Conservation (phyloP, 37 sponge, comb jelly and placozoan genomes). For the Dysidea cf. avara region DNA sequence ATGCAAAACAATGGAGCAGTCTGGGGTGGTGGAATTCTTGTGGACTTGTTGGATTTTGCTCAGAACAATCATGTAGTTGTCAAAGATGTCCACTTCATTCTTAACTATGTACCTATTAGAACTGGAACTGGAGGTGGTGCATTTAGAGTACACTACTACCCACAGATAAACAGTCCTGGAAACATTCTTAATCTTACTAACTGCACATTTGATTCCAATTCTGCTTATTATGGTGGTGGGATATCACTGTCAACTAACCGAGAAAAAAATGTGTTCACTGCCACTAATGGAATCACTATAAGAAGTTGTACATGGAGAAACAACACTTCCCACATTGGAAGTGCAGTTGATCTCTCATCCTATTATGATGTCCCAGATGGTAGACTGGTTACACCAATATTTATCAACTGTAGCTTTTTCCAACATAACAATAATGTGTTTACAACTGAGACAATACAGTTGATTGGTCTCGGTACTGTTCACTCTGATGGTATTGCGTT, state of each 20-base stretch:
- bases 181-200: not conserved
- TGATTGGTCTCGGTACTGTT: not conserved
- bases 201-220: not conserved
- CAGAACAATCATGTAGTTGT: not conserved
- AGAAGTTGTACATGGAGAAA: no score
- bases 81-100: not conserved
- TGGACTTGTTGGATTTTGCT: not conserved
- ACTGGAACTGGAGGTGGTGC: slow-evolving; percentile 6
- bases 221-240: not conserved
- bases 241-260: not conserved
- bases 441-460: not conserved
- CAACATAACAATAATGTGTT: not conserved
- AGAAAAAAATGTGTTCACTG: not conserved
- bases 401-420: not conserved
- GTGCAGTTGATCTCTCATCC: no score
- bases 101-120: not conserved
- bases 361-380: not conserved
- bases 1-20: not conserved
- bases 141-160: not conserved
- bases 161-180: not conserved
- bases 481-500: not conserved
- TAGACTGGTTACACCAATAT: not conserved
- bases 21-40: not conserved
- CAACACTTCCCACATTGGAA: no score
- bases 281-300: no score